Evolutionary conservation across 2,888 invertebrate genomes (phyloP), one percentile per base, ranked within the genome.

Genomic region (Drosophila percnosoma): DNA sequence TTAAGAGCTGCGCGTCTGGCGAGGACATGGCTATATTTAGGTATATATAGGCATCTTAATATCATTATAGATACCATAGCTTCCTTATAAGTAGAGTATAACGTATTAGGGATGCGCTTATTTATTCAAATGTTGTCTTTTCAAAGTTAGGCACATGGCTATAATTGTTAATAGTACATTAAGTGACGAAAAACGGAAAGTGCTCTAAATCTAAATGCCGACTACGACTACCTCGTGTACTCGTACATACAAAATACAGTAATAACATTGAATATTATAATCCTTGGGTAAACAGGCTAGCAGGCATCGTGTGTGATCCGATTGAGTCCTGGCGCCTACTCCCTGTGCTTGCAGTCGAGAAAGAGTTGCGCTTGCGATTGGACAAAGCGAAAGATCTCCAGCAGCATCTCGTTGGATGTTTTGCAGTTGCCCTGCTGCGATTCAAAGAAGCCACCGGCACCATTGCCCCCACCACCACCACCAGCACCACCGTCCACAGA

Each of bases 341-440:
- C 92, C 48, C 92, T 79, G 65, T 92, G 92, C 68, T 91, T 91
- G 73, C 92, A 92, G 68, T 92, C 92, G 59, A 92, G 75, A 71
- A 90, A 92, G 13, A 87, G 76, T 73, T 92, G 92, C 4, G 92
- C 90, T 75, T 92, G 88, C 36, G 89, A 80, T 80, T 92, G 92
- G 5, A 93, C 91, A 75, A 90, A 92, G 27, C 91, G 91, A 68
- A 93, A 92, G 72, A 93, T 92, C 52, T 92, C 91, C 75, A 93
- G 73, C 10, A 93, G 77, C 87, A 92, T 92, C 65, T 93, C 93
- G 57, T 91, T 91, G 8, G 92, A 91, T 29, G 89, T 84, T 55
- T 91, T 92, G 68, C 93, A 93, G 57, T 89, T 92, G 33, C 86
- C 89, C 21, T 82, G 82, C 49, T 84, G 88, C 5, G 83, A 29